Evolutionary conservation across 2,113 vertebrate species (phyloP).

Genomic region (Grantiella picta): DNA sequence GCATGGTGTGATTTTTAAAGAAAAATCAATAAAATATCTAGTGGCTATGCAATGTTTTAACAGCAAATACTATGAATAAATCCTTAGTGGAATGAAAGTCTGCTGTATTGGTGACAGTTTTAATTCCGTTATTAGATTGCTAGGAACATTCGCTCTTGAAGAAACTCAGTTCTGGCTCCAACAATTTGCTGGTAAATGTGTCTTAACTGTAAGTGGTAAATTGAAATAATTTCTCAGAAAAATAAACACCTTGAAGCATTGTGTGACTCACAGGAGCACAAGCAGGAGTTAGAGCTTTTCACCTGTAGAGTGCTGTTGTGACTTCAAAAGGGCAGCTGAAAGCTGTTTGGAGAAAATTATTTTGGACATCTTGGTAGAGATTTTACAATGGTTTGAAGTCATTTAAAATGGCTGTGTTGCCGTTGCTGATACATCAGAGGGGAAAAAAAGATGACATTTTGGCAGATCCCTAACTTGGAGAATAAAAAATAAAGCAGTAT

Average conservation of each 20-base stretch:
- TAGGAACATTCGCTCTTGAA: background rate
- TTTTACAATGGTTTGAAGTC: background rate
- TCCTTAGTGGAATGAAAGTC: background rate
- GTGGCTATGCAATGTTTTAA: background rate
- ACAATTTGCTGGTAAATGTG: background rate
- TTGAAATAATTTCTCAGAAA: background rate
- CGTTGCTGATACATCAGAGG: background rate
- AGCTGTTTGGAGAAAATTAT: background rate
- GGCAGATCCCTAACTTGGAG: background rate
- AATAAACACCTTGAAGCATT: background rate
- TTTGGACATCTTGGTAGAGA: background rate
- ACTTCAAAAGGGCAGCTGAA: background rate
- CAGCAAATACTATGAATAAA: background rate
- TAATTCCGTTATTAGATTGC: background rate
- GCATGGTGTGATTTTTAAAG: background rate
- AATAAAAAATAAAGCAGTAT: background rate
- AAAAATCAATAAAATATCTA: background rate
- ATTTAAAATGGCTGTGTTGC: background rate
- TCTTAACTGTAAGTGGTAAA: background rate
- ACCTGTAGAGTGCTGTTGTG: background rate
- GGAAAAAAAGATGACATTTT: background rate
- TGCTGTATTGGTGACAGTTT: background rate
- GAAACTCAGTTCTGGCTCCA: background rate
- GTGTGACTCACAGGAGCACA: background rate
- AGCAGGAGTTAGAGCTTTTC: background rate